Conservation (phyloP, 2,888 invertebrate genomes). For the Agrotis ipsilon region DNA sequence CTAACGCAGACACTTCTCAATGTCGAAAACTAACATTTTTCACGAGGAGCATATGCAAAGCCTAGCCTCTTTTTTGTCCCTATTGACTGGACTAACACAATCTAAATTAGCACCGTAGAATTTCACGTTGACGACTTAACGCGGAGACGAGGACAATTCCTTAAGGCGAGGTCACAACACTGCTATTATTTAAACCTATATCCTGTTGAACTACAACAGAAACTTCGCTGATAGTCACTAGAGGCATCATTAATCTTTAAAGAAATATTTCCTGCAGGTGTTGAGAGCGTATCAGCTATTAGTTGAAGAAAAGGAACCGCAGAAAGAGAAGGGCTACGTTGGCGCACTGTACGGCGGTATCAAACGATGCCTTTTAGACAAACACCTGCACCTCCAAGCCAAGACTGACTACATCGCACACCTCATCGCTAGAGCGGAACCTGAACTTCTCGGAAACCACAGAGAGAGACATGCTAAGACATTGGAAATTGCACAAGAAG, state of each 20-base stretch:
- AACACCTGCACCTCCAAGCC: constrained; percentile 96
- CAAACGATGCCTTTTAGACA: constrained; percentile 95
- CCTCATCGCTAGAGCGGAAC: constrained; percentile 97
- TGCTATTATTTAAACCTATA: background rate
- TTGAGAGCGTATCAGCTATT: constrained; percentile 96
- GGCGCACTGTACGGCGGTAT: constrained; percentile 96
- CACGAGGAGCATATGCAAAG: too few relatives aligned
- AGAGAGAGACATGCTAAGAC: constrained; percentile 98
- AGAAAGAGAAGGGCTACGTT: constrained; percentile 97
- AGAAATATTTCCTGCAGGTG: constrained; percentile 87
- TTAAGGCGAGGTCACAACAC: too few relatives aligned
- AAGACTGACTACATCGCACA: constrained; percentile 97
- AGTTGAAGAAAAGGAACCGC: constrained; percentile 95
- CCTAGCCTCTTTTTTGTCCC: too few relatives aligned
- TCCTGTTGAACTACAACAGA: background rate
- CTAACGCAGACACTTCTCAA: too few relatives aligned
- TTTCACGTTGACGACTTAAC: too few relatives aligned
- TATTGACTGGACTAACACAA: too few relatives aligned
- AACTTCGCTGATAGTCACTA: constrained; percentile 1
- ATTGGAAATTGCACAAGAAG: constrained; percentile 99
- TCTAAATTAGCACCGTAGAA: too few relatives aligned
- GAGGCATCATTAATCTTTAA: background rate
- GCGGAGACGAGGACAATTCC: too few relatives aligned
- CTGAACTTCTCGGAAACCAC: constrained; percentile 96
- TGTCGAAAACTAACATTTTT: too few relatives aligned